Evolutionary conservation across 1,140 invertebrate species (phyloP).

Genomic region (Uloborus diversus): DNA sequence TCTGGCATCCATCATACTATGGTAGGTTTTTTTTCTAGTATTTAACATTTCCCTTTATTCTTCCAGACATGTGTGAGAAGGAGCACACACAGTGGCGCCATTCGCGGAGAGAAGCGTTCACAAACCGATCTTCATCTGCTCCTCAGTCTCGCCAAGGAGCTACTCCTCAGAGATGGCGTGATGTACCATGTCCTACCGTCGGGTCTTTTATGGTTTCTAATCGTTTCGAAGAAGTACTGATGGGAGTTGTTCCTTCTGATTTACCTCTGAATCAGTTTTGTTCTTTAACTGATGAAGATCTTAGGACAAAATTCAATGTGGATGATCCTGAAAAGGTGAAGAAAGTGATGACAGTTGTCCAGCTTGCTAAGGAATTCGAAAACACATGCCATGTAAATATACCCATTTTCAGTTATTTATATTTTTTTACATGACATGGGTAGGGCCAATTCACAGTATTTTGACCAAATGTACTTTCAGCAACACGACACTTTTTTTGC

Average conservation of each 20-base stretch:
- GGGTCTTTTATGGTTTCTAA: slow-evolving; percentile 45
- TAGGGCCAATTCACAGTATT: too few relatives aligned
- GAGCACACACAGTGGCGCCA: slow-evolving; percentile 37
- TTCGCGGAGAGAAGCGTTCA: slow-evolving; percentile 50
- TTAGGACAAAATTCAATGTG: slow-evolving; percentile 47
- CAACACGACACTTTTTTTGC: too few relatives aligned
- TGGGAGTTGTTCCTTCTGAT: slow-evolving; percentile 52
- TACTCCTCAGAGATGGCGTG: slow-evolving; percentile 34
- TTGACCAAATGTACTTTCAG: too few relatives aligned
- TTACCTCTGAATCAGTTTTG: slow-evolving; percentile 51
- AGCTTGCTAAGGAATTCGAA: slow-evolving; percentile 49
- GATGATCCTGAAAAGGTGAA: slow-evolving; percentile 29
- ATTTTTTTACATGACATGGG: too few relatives aligned
- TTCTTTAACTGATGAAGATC: slow-evolving; percentile 23
- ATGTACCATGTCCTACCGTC: slow-evolving; percentile 40
- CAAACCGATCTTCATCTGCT: slow-evolving; percentile 42
- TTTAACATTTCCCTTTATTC: background rate
- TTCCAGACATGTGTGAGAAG: slow-evolving; percentile 29
- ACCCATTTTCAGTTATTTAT: too few relatives aligned
- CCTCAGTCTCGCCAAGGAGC: slow-evolving; percentile 17
- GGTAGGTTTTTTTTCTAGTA: too few relatives aligned
- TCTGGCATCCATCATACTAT: too few relatives aligned
- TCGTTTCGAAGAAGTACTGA: slow-evolving; percentile 41
- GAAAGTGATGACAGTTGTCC: slow-evolving; percentile 42
- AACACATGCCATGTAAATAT: slow-evolving; percentile 33